Evolutionary conservation across 1,140 invertebrate genomes (phyloP).

Genomic region (Drosophila nigromelanica): DNA sequence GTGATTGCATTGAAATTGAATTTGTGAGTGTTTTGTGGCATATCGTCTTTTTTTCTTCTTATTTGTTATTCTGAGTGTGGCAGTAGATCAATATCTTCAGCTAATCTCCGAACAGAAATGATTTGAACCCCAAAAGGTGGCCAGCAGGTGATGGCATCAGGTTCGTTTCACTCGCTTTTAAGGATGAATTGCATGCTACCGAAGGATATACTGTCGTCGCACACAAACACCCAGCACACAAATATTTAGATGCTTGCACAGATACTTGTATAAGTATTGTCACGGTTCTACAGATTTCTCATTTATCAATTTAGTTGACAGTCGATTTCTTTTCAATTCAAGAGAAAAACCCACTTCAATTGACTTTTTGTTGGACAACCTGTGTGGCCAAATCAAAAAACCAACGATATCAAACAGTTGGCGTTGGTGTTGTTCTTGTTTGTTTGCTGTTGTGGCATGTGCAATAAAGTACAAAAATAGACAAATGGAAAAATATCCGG

Average conservation of each 20-base stretch:
- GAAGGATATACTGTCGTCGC: constrained; percentile 34
- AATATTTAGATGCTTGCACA: constrained; percentile 3
- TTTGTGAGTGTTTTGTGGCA: constrained; percentile 56
- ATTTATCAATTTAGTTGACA: constrained; percentile 83
- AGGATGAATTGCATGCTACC: constrained; percentile 62
- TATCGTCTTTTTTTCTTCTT: neutral
- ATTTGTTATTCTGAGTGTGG: constrained; percentile 17
- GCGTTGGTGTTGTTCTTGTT: constrained; percentile 17
- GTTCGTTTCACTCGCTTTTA: constrained; percentile 19
- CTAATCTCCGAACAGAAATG: constrained; percentile 72
- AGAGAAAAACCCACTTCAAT: constrained; percentile 67
- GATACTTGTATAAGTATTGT: constrained; percentile 48
- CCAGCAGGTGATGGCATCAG: constrained; percentile 4
- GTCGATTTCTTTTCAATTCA: constrained; percentile 81
- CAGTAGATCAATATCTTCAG: constrained; percentile 56
- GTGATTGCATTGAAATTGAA: constrained; percentile 76
- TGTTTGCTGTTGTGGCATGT: constrained; percentile 35
- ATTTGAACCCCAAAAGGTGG: constrained; percentile 46
- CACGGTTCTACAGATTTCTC: constrained; percentile 66
- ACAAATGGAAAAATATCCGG: constrained; percentile 25
- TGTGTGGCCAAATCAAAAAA: constrained; percentile 34
- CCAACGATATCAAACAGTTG: constrained; percentile 19
- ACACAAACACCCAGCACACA: constrained; percentile 15
- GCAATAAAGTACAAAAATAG: constrained; percentile 47
- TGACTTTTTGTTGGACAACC: constrained; percentile 53